phyloP scores from a whole-genome alignment of 2,888 invertebrate species.

The Tenthredo amoena region DNA sequence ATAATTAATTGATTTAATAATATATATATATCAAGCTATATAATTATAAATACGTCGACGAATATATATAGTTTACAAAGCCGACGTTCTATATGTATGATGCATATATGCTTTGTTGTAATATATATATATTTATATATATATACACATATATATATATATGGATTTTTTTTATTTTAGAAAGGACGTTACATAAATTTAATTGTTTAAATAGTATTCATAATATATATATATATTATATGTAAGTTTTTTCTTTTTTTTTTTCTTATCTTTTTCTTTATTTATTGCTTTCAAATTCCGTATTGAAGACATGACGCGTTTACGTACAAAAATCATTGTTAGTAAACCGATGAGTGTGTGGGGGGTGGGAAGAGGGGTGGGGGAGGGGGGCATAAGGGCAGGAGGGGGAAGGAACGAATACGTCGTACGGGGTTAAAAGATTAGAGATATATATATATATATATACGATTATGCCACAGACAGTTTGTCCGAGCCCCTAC shows the following conservation, averaged over 20 bases:
- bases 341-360: slow-evolving; percentile 20
- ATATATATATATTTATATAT: not conserved
- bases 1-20: too few species aligned
- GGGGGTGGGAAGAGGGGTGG: not conserved
- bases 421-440: slow-evolving; percentile 19
- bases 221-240: not conserved
- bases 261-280: slow-evolving; percentile 65
- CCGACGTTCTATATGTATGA: too few species aligned
- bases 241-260: slow-evolving; percentile 53
- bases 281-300: slow-evolving; percentile 77
- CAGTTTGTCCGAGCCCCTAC: slow-evolving; percentile 8
- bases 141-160: not conserved
- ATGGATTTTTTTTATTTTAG: not conserved
- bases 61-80: too few species aligned
- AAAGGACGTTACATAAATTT: too few species aligned
- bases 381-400: not conserved
- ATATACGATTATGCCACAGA: slow-evolving; percentile 1
- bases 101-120: not conserved
- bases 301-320: slow-evolving; percentile 66
- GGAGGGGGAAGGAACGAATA: not conserved
- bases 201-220: too few species aligned
- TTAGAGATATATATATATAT: not conserved
- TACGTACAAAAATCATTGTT: slow-evolving; percentile 40
- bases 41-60: too few species aligned
- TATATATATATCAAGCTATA: too few species aligned